Conservation (phyloP, 2,797 vertebrate species). For the Bradypodion ventrale region DNA sequence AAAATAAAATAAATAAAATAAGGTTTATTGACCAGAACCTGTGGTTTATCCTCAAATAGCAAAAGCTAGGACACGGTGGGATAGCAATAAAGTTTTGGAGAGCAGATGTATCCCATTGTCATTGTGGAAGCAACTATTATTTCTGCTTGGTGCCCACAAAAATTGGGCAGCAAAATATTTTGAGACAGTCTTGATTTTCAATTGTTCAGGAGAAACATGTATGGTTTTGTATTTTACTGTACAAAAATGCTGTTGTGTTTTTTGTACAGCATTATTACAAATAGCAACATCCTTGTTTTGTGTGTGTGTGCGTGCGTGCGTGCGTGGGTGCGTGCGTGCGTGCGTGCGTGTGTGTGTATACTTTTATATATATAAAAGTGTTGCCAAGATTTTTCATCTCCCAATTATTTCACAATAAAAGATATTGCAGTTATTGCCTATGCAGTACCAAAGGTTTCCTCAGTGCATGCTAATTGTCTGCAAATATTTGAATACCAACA, state of each 20-base stretch:
- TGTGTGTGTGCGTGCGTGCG: too few relatives aligned
- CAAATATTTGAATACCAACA: conserved; percentile 37
- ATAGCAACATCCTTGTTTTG: too few relatives aligned
- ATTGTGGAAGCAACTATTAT: too few relatives aligned
- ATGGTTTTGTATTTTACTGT: conserved; percentile 44
- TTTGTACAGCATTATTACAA: conserved; percentile 17
- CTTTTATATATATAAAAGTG: too few relatives aligned
- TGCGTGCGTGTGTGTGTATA: too few relatives aligned
- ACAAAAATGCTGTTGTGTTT: too few relatives aligned
- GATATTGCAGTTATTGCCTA: conserved; percentile 14
- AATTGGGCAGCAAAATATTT: not conserved
- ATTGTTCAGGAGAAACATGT: conserved; percentile 26
- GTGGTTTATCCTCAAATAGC: not conserved
- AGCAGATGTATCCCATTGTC: not conserved
- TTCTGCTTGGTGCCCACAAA: not conserved
- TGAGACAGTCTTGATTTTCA: not conserved
- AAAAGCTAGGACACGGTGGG: not conserved
- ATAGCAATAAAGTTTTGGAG: not conserved
- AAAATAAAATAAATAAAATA: too few relatives aligned
- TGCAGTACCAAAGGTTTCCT: conserved; percentile 17
- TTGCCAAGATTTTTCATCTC: conserved; percentile 19
- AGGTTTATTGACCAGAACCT: too few relatives aligned
- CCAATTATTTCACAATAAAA: conserved; percentile 39
- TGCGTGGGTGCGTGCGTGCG: too few relatives aligned
- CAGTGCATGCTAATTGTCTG: conserved; percentile 37